Conservation (phyloP, 2,797 vertebrate species). For the Clamator glandarius region DNA sequence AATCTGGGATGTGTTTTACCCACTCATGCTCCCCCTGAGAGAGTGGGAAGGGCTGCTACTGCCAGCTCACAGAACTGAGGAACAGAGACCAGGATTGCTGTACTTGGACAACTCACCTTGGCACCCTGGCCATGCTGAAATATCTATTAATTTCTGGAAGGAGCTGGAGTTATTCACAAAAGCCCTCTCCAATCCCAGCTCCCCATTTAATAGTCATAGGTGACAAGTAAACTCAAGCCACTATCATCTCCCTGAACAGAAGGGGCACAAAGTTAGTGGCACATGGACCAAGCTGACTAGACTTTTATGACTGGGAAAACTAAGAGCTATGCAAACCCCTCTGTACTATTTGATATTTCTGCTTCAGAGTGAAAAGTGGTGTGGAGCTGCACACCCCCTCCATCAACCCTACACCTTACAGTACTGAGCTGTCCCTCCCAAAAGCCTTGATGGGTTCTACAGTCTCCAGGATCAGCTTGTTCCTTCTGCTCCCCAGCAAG, state of each 20-base stretch:
- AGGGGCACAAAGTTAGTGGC: neutral
- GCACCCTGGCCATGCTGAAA: neutral
- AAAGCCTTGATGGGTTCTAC: neutral
- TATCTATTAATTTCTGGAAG: neutral
- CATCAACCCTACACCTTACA: neutral
- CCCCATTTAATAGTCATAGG: neutral
- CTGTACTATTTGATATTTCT: neutral
- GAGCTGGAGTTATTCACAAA: neutral
- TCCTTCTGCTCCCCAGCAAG: neutral
- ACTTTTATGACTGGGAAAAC: neutral
- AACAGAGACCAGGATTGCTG: neutral
- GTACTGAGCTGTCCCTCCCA: neutral
- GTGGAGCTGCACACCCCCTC: neutral
- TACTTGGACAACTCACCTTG: neutral
- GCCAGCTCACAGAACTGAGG: neutral
- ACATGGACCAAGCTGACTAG: neutral
- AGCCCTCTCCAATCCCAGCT: neutral
- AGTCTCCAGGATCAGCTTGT: neutral
- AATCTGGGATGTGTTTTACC: neutral
- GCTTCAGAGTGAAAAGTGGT: neutral
- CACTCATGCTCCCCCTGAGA: neutral
- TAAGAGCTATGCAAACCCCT: neutral
- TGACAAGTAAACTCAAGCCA: neutral
- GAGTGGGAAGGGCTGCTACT: neutral
- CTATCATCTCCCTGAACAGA: neutral